Conservation (phyloP, 2,888 invertebrate genomes). For the Serripes groenlandicus region DNA sequence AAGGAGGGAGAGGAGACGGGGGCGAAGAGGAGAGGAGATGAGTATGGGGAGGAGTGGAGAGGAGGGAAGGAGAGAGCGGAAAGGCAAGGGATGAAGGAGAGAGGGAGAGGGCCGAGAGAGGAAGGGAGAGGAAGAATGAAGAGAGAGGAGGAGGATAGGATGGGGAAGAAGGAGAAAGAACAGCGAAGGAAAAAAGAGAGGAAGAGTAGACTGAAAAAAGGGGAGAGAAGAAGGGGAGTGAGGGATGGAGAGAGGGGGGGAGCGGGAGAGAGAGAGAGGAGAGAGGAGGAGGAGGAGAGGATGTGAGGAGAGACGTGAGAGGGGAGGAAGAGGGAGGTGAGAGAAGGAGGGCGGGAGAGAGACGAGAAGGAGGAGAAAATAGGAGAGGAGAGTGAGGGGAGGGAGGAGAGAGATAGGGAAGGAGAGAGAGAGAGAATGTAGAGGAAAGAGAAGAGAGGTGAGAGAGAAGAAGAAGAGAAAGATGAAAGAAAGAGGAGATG, state of each 20-base stretch:
- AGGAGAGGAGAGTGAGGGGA: too few relatives aligned
- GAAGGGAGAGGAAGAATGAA: background rate
- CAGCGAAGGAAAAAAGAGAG: too few relatives aligned
- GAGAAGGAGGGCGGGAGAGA: background rate
- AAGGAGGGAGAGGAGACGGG: background rate
- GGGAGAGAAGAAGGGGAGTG: background rate
- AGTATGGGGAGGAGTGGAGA: background rate
- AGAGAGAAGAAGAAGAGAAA: background rate
- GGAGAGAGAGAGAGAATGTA: too few relatives aligned
- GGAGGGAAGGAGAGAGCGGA: background rate
- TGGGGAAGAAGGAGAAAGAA: background rate
- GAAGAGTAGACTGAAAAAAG: too few relatives aligned
- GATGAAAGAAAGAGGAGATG: background rate
- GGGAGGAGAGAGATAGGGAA: too few relatives aligned
- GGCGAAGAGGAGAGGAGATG: background rate
- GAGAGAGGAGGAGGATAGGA: background rate
- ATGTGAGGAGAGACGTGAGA: background rate
- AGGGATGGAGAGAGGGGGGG: background rate
- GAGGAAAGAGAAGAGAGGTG: background rate
- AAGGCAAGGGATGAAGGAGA: background rate
- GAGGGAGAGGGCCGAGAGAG: slow-evolving; percentile 1
- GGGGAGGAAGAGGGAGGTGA: background rate
- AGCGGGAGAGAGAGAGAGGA: background rate
- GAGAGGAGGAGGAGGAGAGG: background rate
- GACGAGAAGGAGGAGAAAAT: background rate